Conservation (phyloP, 2,888 invertebrate genomes). For the Ischnura elegans region DNA sequence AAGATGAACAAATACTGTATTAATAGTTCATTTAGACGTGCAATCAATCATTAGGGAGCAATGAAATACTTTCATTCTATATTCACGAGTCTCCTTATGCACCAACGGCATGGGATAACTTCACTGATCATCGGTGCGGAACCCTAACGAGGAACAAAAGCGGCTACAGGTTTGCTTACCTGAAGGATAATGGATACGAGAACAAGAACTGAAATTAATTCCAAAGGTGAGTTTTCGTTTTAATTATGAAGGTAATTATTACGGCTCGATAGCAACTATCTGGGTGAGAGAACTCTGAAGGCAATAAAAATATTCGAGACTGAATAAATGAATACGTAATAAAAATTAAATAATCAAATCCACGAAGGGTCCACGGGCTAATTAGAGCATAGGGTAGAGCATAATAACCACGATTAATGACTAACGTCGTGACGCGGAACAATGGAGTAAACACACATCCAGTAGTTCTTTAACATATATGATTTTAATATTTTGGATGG, state of each 20-base stretch:
- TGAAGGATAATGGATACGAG: background rate
- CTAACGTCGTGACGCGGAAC: background rate
- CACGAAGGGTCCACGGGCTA: background rate
- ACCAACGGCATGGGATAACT: background rate
- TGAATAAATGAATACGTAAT: background rate
- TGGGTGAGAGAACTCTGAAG: background rate
- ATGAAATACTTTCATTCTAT: background rate
- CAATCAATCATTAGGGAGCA: background rate
- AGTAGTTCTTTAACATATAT: no score
- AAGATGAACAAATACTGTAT: no score
- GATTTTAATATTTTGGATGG: no score
- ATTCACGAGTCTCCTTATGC: background rate
- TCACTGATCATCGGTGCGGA: background rate
- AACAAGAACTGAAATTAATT: background rate
- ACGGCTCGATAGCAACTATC: background rate
- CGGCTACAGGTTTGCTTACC: background rate
- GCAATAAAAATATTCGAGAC: background rate
- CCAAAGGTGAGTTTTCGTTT: background rate
- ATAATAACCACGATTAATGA: background rate
- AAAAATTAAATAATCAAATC: background rate
- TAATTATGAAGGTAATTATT: background rate
- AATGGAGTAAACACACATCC: no score
- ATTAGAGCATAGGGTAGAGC: background rate
- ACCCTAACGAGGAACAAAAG: background rate
- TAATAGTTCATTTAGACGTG: no score